Base-by-base conservation (phyloP, 2,113 vertebrate species). In the Deroptyus accipitrinus region DNA sequence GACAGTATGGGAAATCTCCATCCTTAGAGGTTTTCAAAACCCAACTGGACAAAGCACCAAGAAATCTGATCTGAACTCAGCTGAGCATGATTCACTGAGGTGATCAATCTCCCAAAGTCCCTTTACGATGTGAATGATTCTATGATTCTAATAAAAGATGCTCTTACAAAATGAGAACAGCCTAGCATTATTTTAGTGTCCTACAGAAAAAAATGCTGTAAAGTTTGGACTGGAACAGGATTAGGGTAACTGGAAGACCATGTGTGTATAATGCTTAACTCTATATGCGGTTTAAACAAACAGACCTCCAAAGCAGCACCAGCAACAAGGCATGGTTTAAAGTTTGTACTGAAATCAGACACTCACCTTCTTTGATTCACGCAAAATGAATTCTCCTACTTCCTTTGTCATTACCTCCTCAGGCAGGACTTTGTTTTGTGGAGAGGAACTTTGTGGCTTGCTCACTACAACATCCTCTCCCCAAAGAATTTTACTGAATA, bases 401-500 rank as follows among this genome's bases (percentile, higher is more conserved):
- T 99, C 99, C 92, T 99, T 99, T 69, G 99, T 99, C 98, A 99
- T 98, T 52, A 99, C 98, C 27, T 99, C 99, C 84, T 99, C 99
- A 15, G 99, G 97, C 80, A 99, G 97, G 0, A 98, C 98, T 97
- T 99, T 99, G 97, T 95, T 99, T 99, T 86, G 98, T 97, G 25
- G 99, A 99, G 35, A 99, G 98, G 88, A 99, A 99, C 97, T 99
- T 99, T 90, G 99, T 99, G 87, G 99, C 99, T 90, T 99, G 86
- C 84, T 99, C 99, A 91, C 99, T 98, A 99, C 99, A 24, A 99
- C 98, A 95, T 99, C 99, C 86, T 99, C 99, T 57, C 99, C 99
- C 92, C 99, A 99, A 94, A 99, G 98, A 96, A 99, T 99, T 78
- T 99, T 99, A 86, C 99, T 99, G 96, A 99, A 99, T 68, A 99